These are phyloP conservation scores for Oryzias woworae DNA, from an alignment of 2,113 vertebrate species.

Conservation along the genomic window DNA sequence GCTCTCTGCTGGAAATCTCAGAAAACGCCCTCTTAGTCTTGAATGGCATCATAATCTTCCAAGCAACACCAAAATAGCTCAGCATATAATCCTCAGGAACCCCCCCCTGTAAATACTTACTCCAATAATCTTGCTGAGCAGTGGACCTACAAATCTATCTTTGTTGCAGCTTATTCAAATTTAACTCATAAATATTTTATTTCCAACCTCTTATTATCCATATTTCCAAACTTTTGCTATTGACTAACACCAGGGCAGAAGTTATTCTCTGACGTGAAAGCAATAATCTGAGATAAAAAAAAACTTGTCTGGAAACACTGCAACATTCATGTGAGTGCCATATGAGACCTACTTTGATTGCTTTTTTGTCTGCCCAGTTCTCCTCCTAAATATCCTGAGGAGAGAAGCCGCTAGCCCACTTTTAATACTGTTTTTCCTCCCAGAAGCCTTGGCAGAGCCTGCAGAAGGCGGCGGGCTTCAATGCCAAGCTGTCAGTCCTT, in stretches of 20 bases:
- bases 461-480: conserved; percentile 15
- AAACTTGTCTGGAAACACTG: conserved; percentile 39
- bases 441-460: conserved; percentile 39
- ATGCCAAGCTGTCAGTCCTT: conserved; percentile 39
- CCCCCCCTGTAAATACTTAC: conserved; percentile 40
- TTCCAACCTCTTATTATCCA: conserved; percentile 64
- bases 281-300: conserved; percentile 39
- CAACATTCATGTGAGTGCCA: conserved; percentile 59
- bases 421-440: conserved; percentile 51
- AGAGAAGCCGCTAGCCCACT: conserved; percentile 22
- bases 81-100: conserved; percentile 39
- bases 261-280: conserved; percentile 23
- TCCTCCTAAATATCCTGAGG: conserved; percentile 53
- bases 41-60: conserved; percentile 31
- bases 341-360: conserved; percentile 54
- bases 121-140: conserved; percentile 50
- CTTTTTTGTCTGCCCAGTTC: conserved; percentile 45
- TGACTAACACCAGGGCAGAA: conserved; percentile 49
- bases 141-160: conserved; percentile 54
- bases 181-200: conserved; percentile 73
- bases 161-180: conserved; percentile 72
- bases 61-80: conserved; percentile 50
- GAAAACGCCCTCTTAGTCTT: conserved; percentile 30
- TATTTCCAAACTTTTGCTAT: conserved; percentile 41
- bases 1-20: conserved; percentile 36